Base-by-base conservation (phyloP, 2,888 invertebrate species). In the Exocentrus adspersus region DNA sequence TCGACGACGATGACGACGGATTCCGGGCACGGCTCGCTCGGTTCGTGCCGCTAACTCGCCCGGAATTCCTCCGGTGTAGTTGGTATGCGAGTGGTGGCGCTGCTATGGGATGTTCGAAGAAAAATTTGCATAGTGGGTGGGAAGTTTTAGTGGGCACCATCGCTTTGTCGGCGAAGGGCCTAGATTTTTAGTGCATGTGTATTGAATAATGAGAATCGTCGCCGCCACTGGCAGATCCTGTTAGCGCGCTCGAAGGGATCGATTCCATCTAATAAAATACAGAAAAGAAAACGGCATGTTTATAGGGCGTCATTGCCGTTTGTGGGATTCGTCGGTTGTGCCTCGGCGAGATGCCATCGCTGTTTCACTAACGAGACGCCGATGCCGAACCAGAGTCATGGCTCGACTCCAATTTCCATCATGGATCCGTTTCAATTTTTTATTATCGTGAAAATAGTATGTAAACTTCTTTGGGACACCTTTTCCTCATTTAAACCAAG, bases 211-310 rank as follows among this genome's bases (percentile, higher is more conserved):
- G 5, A 17, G 53, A 66, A 64, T 60, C 41, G 52, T 50, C 54
- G 54, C 65, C 69, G 67, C 54, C 70, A 65, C 69, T 68, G 71
- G 57, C 62, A 65, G 60, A 54, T 67, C 63, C 71, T 70, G 65
- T 68, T 69, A 71, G 70, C 71, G 68, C 70, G 69, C 70, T 70
- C 59, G 60, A 71, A 69, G 73, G 67, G 74, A 73, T 75, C 74
- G 72, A 74, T 75, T 73, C 68, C 70, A 53, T 51, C 71, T 70
- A 74, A 74, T 74, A 73, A 75, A 74, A 75, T 72, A 71, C 67
- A 68, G 72, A 74, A 72, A 71, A 70, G 71, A 69, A 71, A 73
- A 69, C 67, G 69, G 71, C 68, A 67, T 75, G 75, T 73, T 73
- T 75, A 73, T 65, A 64, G 67, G 71, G 64, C 60, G 64, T 64